Evolutionary conservation across 2,797 vertebrate genomes (phyloP), one percentile per base, ranked within the genome.

Genomic region (Phrynocephalus guinanensis): DNA sequence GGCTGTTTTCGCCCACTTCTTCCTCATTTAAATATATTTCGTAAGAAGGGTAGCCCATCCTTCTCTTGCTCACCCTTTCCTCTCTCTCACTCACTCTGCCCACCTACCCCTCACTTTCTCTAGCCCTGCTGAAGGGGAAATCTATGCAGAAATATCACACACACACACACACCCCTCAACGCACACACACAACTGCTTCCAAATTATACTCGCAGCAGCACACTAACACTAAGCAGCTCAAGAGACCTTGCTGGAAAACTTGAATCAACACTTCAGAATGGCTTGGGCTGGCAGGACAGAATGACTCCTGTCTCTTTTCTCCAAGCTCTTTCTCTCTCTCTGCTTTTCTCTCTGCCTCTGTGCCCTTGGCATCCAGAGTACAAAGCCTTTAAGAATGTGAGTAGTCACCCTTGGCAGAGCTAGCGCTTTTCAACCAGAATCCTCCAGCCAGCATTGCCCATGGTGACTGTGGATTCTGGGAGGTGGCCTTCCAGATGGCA

Each of bases 141-240:
- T 89, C 86, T 86, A 76, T 90, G 89, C 79, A 90, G 90, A 95
- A 94, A 92, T 87, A 89, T 90, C 91, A 92, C 92, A 13, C 11
- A 13, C 56, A 60, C n/a, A n/a, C 56, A 60, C 56, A 60, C 56
- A 60, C 56, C 0, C 56, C 9, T 16, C 9, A 9, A 60, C 56
- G 15, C 56, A 60, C 56, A 60, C 56, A 60, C 56, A 60, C 56
- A 60, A 78, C 22, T 1, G 66, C 80, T 90, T 95, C 94, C 92
- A 94, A 94, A 80, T 66, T 87, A 75, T 86, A 84, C 79, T 71
- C 83, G 82, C 16, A 63, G 60, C 33, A 1, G 92, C 88, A 87
- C 87, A 89, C 86, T 94, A 81, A 93, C 87, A 84, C 91, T 90
- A 92, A 94, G 90, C 72, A 73, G 87, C 86, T 89, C 90, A 38